phyloP scores from a whole-genome alignment of 1,140 invertebrate genomes.

The Ceratosolen solmsi region DNA sequence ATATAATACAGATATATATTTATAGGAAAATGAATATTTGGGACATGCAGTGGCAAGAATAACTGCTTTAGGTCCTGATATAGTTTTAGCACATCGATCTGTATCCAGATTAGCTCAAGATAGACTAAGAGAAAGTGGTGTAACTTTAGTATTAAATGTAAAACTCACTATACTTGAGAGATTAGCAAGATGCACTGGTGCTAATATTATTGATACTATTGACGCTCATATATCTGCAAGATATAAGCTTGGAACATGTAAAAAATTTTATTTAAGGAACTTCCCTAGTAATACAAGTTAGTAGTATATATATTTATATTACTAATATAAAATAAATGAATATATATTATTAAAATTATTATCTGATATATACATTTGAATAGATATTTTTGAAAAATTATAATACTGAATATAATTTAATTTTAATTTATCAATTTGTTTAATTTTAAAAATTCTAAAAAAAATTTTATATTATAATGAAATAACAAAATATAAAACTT shows the following conservation, averaged over 20 bases:
- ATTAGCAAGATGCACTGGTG: conserved; percentile 86
- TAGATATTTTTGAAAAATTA: too few species aligned
- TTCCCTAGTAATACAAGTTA: conserved; percentile 76
- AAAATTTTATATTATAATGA: background rate
- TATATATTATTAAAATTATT: too few species aligned
- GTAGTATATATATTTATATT: conserved; percentile 41
- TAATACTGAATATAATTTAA: too few species aligned
- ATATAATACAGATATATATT: too few species aligned
- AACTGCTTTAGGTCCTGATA: conserved; percentile 85
- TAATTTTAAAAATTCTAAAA: too few species aligned
- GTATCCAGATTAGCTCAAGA: conserved; percentile 93
- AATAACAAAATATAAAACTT: background rate
- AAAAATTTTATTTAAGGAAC: conserved; percentile 87
- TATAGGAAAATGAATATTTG: conserved; percentile 90
- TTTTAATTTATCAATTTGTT: too few species aligned
- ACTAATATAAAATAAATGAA: too few species aligned
- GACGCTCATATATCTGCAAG: conserved; percentile 88
- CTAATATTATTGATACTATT: conserved; percentile 91
- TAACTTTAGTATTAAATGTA: conserved; percentile 92
- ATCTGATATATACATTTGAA: too few species aligned
- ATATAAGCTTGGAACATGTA: conserved; percentile 89
- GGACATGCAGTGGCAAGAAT: conserved; percentile 92
- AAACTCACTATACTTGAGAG: conserved; percentile 89
- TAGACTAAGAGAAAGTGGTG: conserved; percentile 83
- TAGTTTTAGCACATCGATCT: conserved; percentile 92